phyloP scores from a whole-genome alignment of 2,113 vertebrate species.

The Silurus glanis region DNA sequence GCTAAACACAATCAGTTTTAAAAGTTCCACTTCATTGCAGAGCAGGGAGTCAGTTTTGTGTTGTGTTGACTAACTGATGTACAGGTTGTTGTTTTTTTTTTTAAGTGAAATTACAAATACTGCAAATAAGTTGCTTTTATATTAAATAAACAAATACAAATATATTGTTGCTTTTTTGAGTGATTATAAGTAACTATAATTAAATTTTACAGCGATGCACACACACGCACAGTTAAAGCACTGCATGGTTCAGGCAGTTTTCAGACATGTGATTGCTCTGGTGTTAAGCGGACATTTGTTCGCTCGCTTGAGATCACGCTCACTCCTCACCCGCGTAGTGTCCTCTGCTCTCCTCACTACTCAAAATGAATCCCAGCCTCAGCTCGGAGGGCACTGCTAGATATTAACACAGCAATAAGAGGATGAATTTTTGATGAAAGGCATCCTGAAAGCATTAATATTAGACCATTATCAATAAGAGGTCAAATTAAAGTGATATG shows the following conservation, averaged over 20 bases:
- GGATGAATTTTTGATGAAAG: conserved; percentile 74
- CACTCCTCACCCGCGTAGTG: conserved; percentile 58
- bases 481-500: conserved; percentile 58
- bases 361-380: conserved; percentile 68
- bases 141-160: neutral
- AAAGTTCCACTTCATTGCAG: conserved; percentile 13
- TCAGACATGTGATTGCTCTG: conserved; percentile 27
- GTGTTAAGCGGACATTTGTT: conserved; percentile 47
- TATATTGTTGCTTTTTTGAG: neutral
- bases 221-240: neutral
- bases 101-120: neutral
- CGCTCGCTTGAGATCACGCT: conserved; percentile 45
- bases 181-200: neutral
- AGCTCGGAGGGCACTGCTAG: conserved; percentile 58
- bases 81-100: no score
- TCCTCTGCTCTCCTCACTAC: conserved; percentile 63
- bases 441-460: conserved; percentile 67
- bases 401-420: conserved; percentile 75
- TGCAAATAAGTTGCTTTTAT: neutral
- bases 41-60: neutral
- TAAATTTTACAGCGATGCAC: conserved; percentile 8
- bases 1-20: conserved; percentile 37
- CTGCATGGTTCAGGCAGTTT: neutral
- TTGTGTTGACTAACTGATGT: conserved; percentile 1
- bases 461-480: conserved; percentile 62